Conservation (phyloP, 2,888 invertebrate genomes). For the Entomobrya proxima region DNA sequence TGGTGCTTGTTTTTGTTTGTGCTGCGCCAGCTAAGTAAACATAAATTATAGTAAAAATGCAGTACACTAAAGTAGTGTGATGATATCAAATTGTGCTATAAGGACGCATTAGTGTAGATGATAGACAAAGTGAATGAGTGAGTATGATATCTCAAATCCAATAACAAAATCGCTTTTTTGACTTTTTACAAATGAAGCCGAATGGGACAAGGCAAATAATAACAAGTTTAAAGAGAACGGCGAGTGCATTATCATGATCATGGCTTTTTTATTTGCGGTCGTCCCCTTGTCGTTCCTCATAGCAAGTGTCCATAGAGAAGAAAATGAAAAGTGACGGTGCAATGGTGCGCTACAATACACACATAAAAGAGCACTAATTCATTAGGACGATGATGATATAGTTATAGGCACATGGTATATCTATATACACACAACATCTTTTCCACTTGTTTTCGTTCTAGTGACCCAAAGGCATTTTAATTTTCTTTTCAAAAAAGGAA, state of each 20-base stretch:
- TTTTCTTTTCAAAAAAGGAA: conserved; percentile 18
- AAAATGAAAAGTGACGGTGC: conserved; percentile 7
- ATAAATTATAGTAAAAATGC: background rate
- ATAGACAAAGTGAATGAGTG: background rate
- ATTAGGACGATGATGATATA: background rate
- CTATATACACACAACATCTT: background rate
- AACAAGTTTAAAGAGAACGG: conserved; percentile 7
- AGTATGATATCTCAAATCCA: conserved; percentile 9
- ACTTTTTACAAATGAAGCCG: conserved; percentile 18
- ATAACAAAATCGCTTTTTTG: background rate
- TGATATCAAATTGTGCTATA: too few relatives aligned
- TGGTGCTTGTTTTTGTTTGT: conserved; percentile 27
- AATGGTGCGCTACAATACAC: background rate
- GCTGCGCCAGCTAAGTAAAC: background rate
- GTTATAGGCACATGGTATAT: too few relatives aligned
- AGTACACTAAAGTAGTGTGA: background rate
- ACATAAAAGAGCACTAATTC: background rate
- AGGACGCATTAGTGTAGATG: background rate
- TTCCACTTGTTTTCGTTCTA: conserved; percentile 9
- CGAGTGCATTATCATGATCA: background rate
- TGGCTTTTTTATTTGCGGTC: conserved; percentile 15
- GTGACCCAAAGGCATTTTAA: conserved; percentile 29
- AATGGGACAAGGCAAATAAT: conserved; percentile 6
- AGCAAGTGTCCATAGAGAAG: background rate
- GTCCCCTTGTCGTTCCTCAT: background rate